These are phyloP conservation scores for Brachyopa scutellaris DNA, from an alignment of 2,888 invertebrate species.

Conservation along the genomic window DNA sequence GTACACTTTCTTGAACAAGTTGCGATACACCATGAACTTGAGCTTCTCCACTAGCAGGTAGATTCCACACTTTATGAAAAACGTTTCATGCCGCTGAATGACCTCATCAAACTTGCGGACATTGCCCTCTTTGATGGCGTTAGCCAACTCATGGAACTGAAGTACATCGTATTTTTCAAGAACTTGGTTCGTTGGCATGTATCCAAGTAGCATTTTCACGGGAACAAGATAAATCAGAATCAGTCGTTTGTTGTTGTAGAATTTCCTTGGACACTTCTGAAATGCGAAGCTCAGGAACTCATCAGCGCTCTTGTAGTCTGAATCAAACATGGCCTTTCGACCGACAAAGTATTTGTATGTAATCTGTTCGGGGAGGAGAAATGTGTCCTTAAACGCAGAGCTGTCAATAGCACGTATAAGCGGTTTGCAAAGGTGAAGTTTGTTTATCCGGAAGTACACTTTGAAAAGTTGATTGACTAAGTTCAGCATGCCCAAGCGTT, in stretches of 20 bases:
- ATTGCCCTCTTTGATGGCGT: constrained; percentile 95
- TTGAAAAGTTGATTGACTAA: constrained; percentile 98
- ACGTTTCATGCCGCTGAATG: constrained; percentile 92
- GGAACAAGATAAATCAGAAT: constrained; percentile 98
- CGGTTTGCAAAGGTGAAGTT: constrained; percentile 94
- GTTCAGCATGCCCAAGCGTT: constrained; percentile 97
- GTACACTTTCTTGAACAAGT: constrained; percentile 95
- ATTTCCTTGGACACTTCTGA: constrained; percentile 91
- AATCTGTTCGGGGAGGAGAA: constrained; percentile 95
- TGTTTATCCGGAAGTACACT: constrained; percentile 95
- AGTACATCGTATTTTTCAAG: constrained; percentile 94
- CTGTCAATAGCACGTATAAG: constrained; percentile 98
- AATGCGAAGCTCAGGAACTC: constrained; percentile 96
- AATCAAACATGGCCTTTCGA: constrained; percentile 99
- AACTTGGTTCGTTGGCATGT: constrained; percentile 92
- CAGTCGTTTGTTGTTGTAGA: constrained; percentile 92
- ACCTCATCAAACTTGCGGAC: constrained; percentile 91
- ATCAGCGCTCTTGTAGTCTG: constrained; percentile 96
- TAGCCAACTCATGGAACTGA: constrained; percentile 94
- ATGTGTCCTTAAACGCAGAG: constrained; percentile 93
- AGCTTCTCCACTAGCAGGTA: constrained; percentile 98
- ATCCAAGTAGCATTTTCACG: constrained; percentile 98
- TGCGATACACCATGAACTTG: constrained; percentile 96
- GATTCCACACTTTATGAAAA: constrained; percentile 98
- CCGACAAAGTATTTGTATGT: constrained; percentile 99